Evolutionary conservation across 2,888 invertebrate species (phyloP).

Genomic region (Drosophila austrosaltans): DNA sequence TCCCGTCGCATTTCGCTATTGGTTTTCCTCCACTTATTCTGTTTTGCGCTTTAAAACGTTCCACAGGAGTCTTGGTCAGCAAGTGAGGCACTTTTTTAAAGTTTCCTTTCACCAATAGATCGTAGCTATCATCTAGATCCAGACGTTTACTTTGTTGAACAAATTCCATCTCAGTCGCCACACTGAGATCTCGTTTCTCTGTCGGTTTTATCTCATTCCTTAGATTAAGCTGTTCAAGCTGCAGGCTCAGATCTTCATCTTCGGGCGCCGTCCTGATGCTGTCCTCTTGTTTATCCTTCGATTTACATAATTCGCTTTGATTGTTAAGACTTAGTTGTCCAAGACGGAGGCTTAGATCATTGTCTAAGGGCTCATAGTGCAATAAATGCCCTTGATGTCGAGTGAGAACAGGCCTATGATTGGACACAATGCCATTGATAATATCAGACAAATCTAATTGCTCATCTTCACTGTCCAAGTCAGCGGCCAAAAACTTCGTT

Average conservation of each 20-base stretch:
- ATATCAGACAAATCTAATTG: slow-evolving; percentile 85
- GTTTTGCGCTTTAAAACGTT: slow-evolving; percentile 69
- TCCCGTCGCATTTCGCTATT: slow-evolving; percentile 26
- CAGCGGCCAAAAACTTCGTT: slow-evolving; percentile 69
- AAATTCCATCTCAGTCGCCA: slow-evolving; percentile 25
- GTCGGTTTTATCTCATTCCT: neutral
- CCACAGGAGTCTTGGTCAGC: slow-evolving; percentile 60
- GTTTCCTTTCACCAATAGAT: slow-evolving; percentile 66
- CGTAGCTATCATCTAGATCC: slow-evolving; percentile 79
- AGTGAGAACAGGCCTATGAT: slow-evolving; percentile 53
- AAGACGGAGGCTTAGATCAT: slow-evolving; percentile 58
- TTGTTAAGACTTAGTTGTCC: slow-evolving; percentile 45
- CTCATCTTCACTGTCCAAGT: slow-evolving; percentile 82
- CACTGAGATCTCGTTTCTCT: slow-evolving; percentile 42
- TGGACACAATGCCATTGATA: slow-evolving; percentile 84
- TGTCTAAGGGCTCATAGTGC: slow-evolving; percentile 67
- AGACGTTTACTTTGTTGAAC: slow-evolving; percentile 53
- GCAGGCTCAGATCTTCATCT: neutral
- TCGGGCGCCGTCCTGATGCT: neutral
- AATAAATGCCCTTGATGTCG: slow-evolving; percentile 72
- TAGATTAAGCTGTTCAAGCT: neutral
- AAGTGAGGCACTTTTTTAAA: slow-evolving; percentile 31
- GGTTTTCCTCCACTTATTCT: slow-evolving; percentile 28
- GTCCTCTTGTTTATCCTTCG: neutral
- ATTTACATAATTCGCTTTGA: neutral